Base-by-base conservation (phyloP, 1,140 invertebrate species). In the Psilanteris sp. region DNA sequence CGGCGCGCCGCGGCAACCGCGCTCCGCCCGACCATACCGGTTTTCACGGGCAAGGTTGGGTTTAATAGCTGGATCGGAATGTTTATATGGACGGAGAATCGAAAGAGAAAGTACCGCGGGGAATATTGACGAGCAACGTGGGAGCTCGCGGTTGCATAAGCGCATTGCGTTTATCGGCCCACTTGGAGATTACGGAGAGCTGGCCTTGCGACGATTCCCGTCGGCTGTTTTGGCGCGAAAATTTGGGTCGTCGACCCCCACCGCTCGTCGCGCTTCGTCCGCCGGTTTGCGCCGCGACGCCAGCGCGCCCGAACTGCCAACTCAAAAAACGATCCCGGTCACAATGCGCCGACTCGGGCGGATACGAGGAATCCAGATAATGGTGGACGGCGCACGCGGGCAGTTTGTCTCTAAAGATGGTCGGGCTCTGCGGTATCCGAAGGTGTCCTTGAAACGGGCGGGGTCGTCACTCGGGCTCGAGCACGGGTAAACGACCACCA, bases 391-490 rank as follows among this genome's bases (percentile, higher is more conserved):
- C 77, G 79, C 71, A 72, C 78, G 79, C 52, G 75, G 64, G 79
- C 72, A 59, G 79, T 81, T 73, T 76, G 79, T 80, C 77, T 82
- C 61, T 77, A 77, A 80, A 79, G 81, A 80, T 78, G 70, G 76
- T 82, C 77, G 77, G 36, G 52, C 61, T 70, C 77, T 83, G 79
- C 73, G 80, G 80, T 82, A 79, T 83, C 79, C 79, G 74, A 77
- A 77, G 79, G 81, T 87, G 86, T 85, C 87, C 87, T 88, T 88
- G 87, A 87, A 84, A 80, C 84, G 81, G 85, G 85, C 85, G 82
- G 86, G 87, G 86, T 88, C 87, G 87, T 88, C 86, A 88, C 85
- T 86, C 85, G 83, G 81, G 80, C 74, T 57, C 62, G 75, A 79
- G 74, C 72, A 76, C 81, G 72, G 87, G 86, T 88, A 88, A 87